phyloP scores from a whole-genome alignment of 2,797 vertebrate genomes.

The Sebastes hubbsi region DNA sequence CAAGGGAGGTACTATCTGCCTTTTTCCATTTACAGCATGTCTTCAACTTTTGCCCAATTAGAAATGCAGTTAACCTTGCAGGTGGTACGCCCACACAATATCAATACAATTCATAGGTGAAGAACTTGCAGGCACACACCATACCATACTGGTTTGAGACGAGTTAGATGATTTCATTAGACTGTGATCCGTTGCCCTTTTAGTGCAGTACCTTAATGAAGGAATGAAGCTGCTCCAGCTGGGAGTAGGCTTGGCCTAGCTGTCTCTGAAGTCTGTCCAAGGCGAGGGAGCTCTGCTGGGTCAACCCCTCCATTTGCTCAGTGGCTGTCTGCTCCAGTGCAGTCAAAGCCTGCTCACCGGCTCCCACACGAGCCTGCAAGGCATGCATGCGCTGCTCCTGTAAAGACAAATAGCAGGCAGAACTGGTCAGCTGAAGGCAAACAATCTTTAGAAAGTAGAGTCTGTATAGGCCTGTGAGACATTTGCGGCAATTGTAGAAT shows the following conservation, averaged over 20 bases:
- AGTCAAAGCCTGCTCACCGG: conserved; percentile 82
- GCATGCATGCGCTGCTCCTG: conserved; percentile 83
- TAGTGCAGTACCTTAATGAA: conserved; percentile 89
- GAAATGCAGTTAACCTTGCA: neutral
- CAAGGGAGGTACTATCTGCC: neutral
- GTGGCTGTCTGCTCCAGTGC: conserved; percentile 86
- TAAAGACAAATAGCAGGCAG: conserved; percentile 25
- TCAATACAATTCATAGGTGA: conserved; percentile 1
- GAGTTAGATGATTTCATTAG: neutral
- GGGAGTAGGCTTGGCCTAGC: conserved; percentile 78
- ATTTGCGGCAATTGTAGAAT: neutral
- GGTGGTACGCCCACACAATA: neutral
- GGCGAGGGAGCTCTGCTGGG: conserved; percentile 85
- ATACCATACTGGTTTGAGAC: neutral
- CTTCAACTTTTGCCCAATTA: conserved; percentile 7
- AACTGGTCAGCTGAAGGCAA: conserved; percentile 26
- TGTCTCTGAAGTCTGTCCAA: conserved; percentile 86
- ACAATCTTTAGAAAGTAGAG: neutral
- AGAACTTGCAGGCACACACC: conserved; percentile 6
- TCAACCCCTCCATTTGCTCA: conserved; percentile 86
- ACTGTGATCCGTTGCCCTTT: neutral
- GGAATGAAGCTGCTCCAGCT: conserved; percentile 85
- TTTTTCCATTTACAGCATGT: neutral
- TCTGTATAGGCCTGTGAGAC: neutral
- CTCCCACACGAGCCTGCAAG: conserved; percentile 82